These are phyloP conservation scores for Pteria penguin DNA, from an alignment of 2,888 invertebrate genomes.

Conservation along the genomic window DNA sequence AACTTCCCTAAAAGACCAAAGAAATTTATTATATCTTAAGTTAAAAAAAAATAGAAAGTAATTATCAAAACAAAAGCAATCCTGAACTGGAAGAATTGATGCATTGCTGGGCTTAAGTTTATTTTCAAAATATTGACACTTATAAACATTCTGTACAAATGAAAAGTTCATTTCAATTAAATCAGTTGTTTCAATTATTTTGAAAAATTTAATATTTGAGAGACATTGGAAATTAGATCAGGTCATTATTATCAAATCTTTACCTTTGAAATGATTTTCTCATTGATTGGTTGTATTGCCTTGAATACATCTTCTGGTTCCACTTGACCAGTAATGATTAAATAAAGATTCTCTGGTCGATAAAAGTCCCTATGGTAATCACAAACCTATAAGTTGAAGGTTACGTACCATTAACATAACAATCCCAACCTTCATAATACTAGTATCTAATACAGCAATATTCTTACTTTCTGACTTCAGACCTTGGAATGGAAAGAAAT, in stretches of 20 bases:
- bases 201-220: no score
- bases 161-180: no score
- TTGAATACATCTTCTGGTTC: slow-evolving; percentile 86
- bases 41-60: not conserved
- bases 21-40: no score
- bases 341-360: slow-evolving; percentile 91
- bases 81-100: not conserved
- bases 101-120: no score
- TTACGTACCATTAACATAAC: not conserved
- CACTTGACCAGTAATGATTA: slow-evolving; percentile 91
- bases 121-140: not conserved
- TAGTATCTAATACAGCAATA: not conserved
- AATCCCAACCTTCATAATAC: not conserved
- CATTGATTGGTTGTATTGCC: slow-evolving; percentile 87
- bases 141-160: not conserved
- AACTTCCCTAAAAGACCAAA: slow-evolving; percentile 62
- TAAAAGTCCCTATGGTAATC: slow-evolving; percentile 92
- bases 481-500: no score
- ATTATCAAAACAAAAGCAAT: not conserved
- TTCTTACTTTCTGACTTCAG: no score
- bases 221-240: no score
- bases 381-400: slow-evolving; percentile 83
- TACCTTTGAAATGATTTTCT: slow-evolving; percentile 84
- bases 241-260: no score
- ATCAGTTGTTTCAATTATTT: no score